Percentiles rank a stretch among this genome's conserved stretches.
Conservation (phyloP, 2,797 vertebrate genomes). For the Scyliorhinus canicula region DNA sequence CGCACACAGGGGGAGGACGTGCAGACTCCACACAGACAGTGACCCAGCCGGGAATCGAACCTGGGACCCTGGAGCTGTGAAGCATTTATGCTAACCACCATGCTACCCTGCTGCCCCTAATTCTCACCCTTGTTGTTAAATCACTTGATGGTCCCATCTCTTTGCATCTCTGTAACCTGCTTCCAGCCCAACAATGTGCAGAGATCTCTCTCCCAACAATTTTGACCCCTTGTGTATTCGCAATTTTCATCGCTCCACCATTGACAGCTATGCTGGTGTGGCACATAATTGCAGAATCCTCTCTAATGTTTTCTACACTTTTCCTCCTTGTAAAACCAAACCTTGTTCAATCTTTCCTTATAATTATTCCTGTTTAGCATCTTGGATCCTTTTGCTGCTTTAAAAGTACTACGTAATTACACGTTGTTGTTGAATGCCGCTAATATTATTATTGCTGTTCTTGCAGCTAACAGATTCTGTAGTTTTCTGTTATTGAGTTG, state of each 20-base stretch:
- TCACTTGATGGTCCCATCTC: background rate
- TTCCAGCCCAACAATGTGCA: background rate
- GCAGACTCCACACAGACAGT: too few species aligned
- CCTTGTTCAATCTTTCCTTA: background rate
- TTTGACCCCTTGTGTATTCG: background rate
- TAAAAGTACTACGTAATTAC: background rate
- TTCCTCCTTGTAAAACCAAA: background rate
- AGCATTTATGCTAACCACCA: too few species aligned
- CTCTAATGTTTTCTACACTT: too few species aligned
- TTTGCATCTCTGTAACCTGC: background rate
- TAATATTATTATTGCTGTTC: background rate
- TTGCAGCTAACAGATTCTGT: background rate
- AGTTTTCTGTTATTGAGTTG: background rate
- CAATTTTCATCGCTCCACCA: background rate
- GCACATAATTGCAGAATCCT: background rate
- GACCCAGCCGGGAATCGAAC: too few species aligned
- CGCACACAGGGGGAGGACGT: too few species aligned
- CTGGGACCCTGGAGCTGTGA: too few species aligned
- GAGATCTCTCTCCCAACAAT: background rate
- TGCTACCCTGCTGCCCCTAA: too few species aligned
- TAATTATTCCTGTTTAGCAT: background rate
- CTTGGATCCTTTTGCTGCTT: background rate
- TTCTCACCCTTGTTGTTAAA: background rate
- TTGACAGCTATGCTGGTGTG: background rate
- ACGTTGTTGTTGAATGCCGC: background rate